Evolutionary conservation across 2,888 invertebrate species (phyloP).

Genomic region (Calliphora vomitoria): DNA sequence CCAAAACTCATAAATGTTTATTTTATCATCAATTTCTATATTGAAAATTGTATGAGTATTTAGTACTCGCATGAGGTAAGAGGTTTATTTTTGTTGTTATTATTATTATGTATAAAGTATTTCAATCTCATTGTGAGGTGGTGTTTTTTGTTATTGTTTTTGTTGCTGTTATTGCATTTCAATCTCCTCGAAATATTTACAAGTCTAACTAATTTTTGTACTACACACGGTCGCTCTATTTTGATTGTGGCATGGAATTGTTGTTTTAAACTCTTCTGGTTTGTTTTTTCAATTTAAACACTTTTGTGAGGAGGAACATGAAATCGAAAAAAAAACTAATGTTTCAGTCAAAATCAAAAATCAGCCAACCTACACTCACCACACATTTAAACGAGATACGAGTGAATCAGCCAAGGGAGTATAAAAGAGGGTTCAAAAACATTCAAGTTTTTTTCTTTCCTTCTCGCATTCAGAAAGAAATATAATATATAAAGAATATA

Average conservation of each 20-base stretch:
- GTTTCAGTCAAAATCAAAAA: constrained; percentile 18
- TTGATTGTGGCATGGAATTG: constrained; percentile 15
- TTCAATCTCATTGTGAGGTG: constrained; percentile 65
- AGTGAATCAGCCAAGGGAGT: constrained; percentile 32
- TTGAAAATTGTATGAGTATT: constrained; percentile 27
- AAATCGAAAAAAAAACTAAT: not conserved
- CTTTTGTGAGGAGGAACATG: constrained; percentile 28
- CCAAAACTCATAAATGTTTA: constrained; percentile 68
- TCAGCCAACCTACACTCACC: constrained; percentile 56
- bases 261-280: constrained; percentile 54
- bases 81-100: constrained; percentile 56
- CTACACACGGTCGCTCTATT: constrained; percentile 54
- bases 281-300: not conserved
- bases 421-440: constrained; percentile 66
- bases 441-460: constrained; percentile 24
- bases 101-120: constrained; percentile 21
- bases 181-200: constrained; percentile 60
- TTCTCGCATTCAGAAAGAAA: constrained; percentile 11
- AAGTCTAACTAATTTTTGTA: constrained; percentile 33
- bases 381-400: constrained; percentile 58
- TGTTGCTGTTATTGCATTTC: constrained; percentile 41
- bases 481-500: not conserved
- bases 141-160: constrained; percentile 35
- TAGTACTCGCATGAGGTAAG: constrained; percentile 63
- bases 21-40: constrained; percentile 60